Conservation (phyloP, 2,797 vertebrate species). For the Acridotheres tristis region DNA sequence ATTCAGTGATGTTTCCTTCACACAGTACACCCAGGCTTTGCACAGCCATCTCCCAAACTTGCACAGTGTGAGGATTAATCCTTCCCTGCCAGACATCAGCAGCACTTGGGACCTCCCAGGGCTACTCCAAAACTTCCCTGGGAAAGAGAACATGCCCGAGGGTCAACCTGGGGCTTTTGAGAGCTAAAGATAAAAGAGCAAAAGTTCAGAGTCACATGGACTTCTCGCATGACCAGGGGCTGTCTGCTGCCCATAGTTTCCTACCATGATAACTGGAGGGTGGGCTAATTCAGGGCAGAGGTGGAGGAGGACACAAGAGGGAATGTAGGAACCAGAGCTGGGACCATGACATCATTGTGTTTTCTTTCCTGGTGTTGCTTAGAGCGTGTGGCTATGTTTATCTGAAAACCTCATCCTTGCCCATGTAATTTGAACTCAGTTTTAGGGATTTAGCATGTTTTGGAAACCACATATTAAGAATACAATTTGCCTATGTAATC, state of each 20-base stretch:
- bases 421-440: constrained; percentile 27
- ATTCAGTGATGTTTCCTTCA: background rate
- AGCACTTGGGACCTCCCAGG: background rate
- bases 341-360: background rate
- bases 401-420: constrained; percentile 21
- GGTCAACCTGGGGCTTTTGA: background rate
- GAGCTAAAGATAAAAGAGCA: background rate
- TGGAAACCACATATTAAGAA: constrained; percentile 13
- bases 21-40: background rate
- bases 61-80: accelerated
- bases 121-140: background rate
- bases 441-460: constrained; percentile 27
- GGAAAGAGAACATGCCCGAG: accelerated
- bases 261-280: background rate
- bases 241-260: background rate
- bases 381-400: constrained; percentile 37
- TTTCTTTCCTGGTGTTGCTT: constrained; percentile 35
- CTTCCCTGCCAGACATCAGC: background rate
- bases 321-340: background rate
- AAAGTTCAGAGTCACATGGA: background rate
- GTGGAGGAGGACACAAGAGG: background rate
- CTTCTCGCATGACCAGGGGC: background rate
- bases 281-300: background rate
- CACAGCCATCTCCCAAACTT: background rate
- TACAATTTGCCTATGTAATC: background rate